Base-by-base conservation (phyloP, 1,140 invertebrate species). In the Saccostrea cuccullata region DNA sequence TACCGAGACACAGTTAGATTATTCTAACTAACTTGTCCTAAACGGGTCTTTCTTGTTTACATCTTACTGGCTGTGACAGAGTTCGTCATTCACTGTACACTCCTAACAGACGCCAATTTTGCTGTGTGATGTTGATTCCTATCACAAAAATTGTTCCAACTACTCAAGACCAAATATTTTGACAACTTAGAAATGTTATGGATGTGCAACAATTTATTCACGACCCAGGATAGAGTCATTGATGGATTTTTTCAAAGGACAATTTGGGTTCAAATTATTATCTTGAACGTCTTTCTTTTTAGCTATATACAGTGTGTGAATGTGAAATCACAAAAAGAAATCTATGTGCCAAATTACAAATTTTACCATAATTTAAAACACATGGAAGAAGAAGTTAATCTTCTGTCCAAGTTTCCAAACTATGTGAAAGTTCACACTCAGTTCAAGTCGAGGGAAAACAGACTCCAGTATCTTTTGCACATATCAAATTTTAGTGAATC, bases 251-350 rank as follows among this genome's bases (percentile, higher is more conserved):
- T 64, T 64, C 5, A 17, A n/a, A 64, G 17, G n/a, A 64, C 8
- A 2, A 64, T 64, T 15, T 20, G 17, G 58, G 30, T 36, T 15
- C 23, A 30, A 36, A 15, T 77, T 11, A 15, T 47, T 47, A 26
- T 77, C 15, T 30, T 47, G 9, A 47, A 36, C 23, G 9, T 36
- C 12, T 36, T 77, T 30, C 70, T 36, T 30, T 30, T 36, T 26
- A 13, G 30, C 11, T 36, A 12, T 36, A 36, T 77, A 77, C 23
- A n/a, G n/a, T 84, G 84, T 26, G 77, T 91, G 30, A 90, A 94
- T 92, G 93, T 94, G 9, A 91, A 91, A 88, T 91, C 92, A 30
- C 93, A 94, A 55, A 90, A 88, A 84, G 94, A 94, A 91, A 85
- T 55, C 2, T 93, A 93, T 86, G 67, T 90, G 17, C 94, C 94